Base-by-base conservation (phyloP, 2,797 vertebrate genomes). In the Triplophysa bombifrons region DNA sequence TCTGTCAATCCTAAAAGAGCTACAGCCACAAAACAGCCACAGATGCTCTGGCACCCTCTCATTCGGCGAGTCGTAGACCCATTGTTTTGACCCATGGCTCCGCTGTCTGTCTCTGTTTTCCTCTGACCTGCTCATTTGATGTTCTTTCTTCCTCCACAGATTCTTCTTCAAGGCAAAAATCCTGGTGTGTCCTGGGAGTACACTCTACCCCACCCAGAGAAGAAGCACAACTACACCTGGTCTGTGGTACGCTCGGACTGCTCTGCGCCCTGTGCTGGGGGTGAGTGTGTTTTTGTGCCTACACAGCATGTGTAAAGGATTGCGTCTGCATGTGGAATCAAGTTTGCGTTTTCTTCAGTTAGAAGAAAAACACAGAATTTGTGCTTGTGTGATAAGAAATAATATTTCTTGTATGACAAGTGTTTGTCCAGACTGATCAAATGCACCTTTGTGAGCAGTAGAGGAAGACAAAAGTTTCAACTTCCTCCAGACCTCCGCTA, bases 101-200 rank as follows among this genome's bases (percentile, higher is more conserved):
- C 25, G 44, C 60, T 55, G 61, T 73, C 44, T 74, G 27, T 41
- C 8, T 55, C 17, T 1, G 22, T 80, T 55, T 25, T 68, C 30
- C 64, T 34, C 51, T 60, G 6, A 61, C 41, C 19, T 63, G 16
- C 46, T 48, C 44, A 11, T 27, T 50, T 71, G 9, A 51, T 14
- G 4, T 27, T 69, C 13, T 70, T 16, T 27, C 55, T 27, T 61
- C 30, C 16, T 84, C 20, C 2, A 25, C 80, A 99, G 97, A 93
- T 99, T 82, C 93, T 99, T 25, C 93, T 96, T 81, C 98, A 99
- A 93, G 98, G 97, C 83, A 96, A 95, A 91, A 98, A 98, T 87
- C 96, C 95, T 0, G 97, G 97, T 0, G 94, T 99, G 77, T 75
- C 93, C 46, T 99, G 98, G 98, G 95, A 97, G 88, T 99, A 98